phyloP scores from a whole-genome alignment of 2,113 vertebrate species.

The Urocolius indicus region DNA sequence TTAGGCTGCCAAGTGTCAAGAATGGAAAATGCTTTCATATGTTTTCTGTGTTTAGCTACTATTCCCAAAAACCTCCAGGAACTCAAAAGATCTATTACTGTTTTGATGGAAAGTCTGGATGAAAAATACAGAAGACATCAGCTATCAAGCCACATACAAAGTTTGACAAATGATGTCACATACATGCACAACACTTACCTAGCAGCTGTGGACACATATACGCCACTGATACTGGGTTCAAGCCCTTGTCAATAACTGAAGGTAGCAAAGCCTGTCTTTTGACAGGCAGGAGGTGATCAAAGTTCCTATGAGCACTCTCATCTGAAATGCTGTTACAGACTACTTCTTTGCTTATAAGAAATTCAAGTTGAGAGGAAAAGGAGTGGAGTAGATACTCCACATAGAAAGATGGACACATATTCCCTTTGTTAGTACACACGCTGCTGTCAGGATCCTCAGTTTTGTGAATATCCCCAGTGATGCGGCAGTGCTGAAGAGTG shows the following conservation, averaged over 20 bases:
- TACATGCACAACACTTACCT: not conserved
- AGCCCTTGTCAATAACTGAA: not conserved
- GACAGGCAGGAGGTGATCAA: slow-evolving; percentile 1
- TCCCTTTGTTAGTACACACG: not conserved
- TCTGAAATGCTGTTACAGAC: not conserved
- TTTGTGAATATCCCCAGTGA: not conserved
- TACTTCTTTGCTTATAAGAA: not conserved
- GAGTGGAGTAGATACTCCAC: not conserved
- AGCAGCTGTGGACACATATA: not conserved
- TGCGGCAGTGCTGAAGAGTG: not conserved
- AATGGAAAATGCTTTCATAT: not conserved
- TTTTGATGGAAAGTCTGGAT: not conserved
- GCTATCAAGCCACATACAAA: slow-evolving; percentile 1
- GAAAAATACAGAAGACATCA: not conserved
- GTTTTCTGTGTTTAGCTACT: not conserved
- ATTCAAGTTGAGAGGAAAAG: not conserved
- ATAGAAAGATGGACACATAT: not conserved
- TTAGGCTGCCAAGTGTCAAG: not conserved
- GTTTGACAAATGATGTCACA: slow-evolving; percentile 20
- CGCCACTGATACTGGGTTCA: not conserved
- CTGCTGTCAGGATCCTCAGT: rapidly evolving
- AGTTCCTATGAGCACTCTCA: not conserved
- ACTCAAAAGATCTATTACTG: not conserved
- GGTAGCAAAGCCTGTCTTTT: not conserved
- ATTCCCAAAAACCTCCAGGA: not conserved